Conservation (phyloP, 2,888 invertebrate genomes). For the Cremastobaeus sp. region DNA sequence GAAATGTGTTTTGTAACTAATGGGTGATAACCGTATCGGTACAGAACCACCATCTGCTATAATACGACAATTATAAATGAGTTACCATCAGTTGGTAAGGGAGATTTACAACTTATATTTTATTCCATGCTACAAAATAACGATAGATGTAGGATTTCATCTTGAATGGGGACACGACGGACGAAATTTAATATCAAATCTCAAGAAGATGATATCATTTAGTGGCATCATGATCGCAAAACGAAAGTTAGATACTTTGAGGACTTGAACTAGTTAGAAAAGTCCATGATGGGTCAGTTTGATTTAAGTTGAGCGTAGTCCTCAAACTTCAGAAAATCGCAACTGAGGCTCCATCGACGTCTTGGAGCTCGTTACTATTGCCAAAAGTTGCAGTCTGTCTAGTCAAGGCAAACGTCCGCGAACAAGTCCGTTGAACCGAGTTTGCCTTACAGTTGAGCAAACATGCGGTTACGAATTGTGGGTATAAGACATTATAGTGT, state of each 20-base stretch:
- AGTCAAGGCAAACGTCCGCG: slow-evolving; percentile 57
- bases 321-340: slow-evolving; percentile 35
- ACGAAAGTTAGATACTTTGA: slow-evolving; percentile 7
- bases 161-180: too few species aligned
- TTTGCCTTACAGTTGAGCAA: slow-evolving; percentile 53
- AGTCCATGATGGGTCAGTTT: slow-evolving; percentile 44
- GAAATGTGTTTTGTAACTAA: too few species aligned
- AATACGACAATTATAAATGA: too few species aligned
- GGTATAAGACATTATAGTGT: slow-evolving; percentile 47
- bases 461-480: slow-evolving; percentile 48
- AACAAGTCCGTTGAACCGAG: slow-evolving; percentile 62
- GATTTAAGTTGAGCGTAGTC: slow-evolving; percentile 43
- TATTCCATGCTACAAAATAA: too few species aligned
- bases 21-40: too few species aligned
- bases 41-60: too few species aligned
- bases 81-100: too few species aligned
- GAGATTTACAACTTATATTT: too few species aligned
- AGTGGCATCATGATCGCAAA: too few species aligned
- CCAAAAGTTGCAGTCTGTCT: slow-evolving; percentile 59
- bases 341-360: slow-evolving; percentile 24
- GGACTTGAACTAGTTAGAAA: slow-evolving; percentile 12
- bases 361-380: slow-evolving; percentile 53
- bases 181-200: too few species aligned
- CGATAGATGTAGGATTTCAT: too few species aligned
- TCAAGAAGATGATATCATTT: too few species aligned